Base-by-base conservation (phyloP, 2,113 vertebrate genomes). In the Rhinoderma darwinii region DNA sequence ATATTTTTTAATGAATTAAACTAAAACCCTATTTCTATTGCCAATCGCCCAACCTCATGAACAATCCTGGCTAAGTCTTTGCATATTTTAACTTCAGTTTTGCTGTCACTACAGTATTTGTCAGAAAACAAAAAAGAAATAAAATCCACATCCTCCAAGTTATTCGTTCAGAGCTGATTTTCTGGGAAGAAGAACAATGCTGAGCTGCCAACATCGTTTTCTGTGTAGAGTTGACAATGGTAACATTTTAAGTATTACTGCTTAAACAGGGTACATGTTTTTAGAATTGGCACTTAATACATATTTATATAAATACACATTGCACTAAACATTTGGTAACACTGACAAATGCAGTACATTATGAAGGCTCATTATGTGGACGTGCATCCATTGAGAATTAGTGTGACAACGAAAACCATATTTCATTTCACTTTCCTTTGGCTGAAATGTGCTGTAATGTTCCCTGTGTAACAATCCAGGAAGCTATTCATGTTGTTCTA, bases 151-250 rank as follows among this genome's bases (percentile, higher is more conserved):
- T 85, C 73, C 61, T 85, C 83, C 73, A 76, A 76, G 73, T 85
- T 63, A 76, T 77, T 76, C 44, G 37, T 63, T 56, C 47, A 63
- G 54, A 56, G 54, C 54, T 77, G 83, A 85, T 77, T 85, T 85
- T 85, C 83, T 85, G 73, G 83, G 83, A 85, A 43, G 56, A 77
- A 85, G 70, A 85, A 32, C 70, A 77, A 61, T 35, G 27, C 61
- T 35, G 18, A 63, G 70, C 54, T 85, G 83, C 83, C 83, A 85
- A 85, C 73, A 85, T 85, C n/a, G 77, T 85, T 85, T 85, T 47
- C 83, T 75, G 56, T 63, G 54, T 85, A 76, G 41, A 59, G 54
- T 30, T 63, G 72, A 85, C 83, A 85, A 85, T 77, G 39, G 35
- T 77, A 61, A 77, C 73, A 77, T 77, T 85, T 54, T 47, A 76